Evolutionary conservation across 2,113 vertebrate genomes (phyloP), one percentile per base, ranked within the genome.

Genomic region (Hemichromis elongatus): DNA sequence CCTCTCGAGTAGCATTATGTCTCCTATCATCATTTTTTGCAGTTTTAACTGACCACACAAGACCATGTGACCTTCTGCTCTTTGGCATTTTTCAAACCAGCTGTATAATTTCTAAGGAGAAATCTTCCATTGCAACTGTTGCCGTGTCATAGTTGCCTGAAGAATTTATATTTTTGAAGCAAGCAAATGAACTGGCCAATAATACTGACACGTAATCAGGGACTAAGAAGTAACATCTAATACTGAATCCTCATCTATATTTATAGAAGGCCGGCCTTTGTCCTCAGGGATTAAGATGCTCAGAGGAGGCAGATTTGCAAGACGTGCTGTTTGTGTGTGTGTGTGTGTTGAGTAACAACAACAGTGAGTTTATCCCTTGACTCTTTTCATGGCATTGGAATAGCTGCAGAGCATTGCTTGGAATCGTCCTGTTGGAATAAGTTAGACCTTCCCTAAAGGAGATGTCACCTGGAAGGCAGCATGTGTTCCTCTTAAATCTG

Each of bases 231-330:
- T 82, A 82, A 81, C 5, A 37, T 87, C 70, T 81, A 89, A 86
- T 56, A 63, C 78, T 37, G 77, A 87, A 83, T 79, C 77, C 66
- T 75, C 19, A 52, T 82, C 80, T 91, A 68, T 93, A 91, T 92
- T 92, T 93, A 86, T 91, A 91, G 87, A 81, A 88, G 12, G 3
- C 47, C 13, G 42, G 75, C 66, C 83, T 89, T 86, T 85, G 83
- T 89, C 84, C 77, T 79, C 59, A 28, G 85, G 85, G 90, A 93
- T 90, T 90, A 86, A 18, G n/a, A 84, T 90, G 50, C 53, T 85
- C 66, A 70, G 85, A 87, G 33, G 47, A 79, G 75, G 68, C 11
- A 52, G 56, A 82, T 66, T 26, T 37, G 73, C 70, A 30, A 70
- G 45, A 59, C 66, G 40, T 53, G 78, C 30, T 73, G 37, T 19